Evolutionary conservation across 1,140 invertebrate species (phyloP).

Genomic region (Bombus soroeensis): DNA sequence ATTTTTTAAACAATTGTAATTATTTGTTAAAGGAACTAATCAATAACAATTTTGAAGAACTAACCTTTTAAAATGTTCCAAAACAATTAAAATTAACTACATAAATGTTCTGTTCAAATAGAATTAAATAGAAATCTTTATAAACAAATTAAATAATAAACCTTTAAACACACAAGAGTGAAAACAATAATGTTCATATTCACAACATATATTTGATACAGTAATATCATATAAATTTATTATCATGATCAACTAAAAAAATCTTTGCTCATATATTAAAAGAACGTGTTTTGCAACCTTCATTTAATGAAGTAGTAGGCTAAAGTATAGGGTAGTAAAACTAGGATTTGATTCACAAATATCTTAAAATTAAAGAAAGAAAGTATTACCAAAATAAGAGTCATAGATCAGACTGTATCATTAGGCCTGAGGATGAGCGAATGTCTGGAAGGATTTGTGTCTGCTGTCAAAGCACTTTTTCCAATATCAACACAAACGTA

Average conservation of each 20-base stretch:
- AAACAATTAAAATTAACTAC: neutral
- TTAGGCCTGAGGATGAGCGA: slow-evolving; percentile 82
- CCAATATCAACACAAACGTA: slow-evolving; percentile 82
- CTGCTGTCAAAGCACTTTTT: slow-evolving; percentile 82
- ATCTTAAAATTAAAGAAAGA: slow-evolving; percentile 69
- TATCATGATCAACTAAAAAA: slow-evolving; percentile 14
- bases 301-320: slow-evolving; percentile 51
- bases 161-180: neutral
- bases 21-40: slow-evolving; percentile 17
- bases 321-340: slow-evolving; percentile 56
- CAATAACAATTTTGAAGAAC: neutral
- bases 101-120: neutral
- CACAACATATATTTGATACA: slow-evolving; percentile 2
- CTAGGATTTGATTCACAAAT: slow-evolving; percentile 61
- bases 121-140: slow-evolving; percentile 14
- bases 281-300: slow-evolving; percentile 52
- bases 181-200: slow-evolving; percentile 20
- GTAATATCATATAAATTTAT: slow-evolving; percentile 27
- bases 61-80: slow-evolving; percentile 15
- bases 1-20: neutral
- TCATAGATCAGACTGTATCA: slow-evolving; percentile 81
- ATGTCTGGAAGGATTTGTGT: slow-evolving; percentile 83
- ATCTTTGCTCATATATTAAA: slow-evolving; percentile 15
- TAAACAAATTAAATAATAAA: slow-evolving; percentile 1
- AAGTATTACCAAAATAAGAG: slow-evolving; percentile 78